Evolutionary conservation across 2,888 invertebrate species (phyloP).

Genomic region (Ophioninae sp.): DNA sequence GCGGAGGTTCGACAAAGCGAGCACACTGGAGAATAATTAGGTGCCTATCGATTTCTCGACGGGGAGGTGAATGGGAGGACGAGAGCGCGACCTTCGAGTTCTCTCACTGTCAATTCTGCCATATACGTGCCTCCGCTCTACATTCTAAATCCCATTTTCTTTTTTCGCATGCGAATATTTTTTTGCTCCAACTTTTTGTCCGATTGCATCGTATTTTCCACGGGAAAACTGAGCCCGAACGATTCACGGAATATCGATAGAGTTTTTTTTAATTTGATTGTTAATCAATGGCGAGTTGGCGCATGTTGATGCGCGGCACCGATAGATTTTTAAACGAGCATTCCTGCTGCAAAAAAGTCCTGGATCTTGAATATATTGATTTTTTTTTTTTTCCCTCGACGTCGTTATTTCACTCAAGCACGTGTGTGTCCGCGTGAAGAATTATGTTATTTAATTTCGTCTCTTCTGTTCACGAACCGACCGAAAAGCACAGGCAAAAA

Average conservation of each 20-base stretch:
- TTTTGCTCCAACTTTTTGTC: background rate
- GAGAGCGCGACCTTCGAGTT: conserved; percentile 8
- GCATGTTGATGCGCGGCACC: conserved; percentile 14
- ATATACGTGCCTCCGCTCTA: conserved; percentile 25
- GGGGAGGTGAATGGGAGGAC: background rate
- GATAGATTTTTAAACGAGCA: conserved; percentile 21
- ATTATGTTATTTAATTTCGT: background rate
- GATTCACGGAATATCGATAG: conserved; percentile 22
- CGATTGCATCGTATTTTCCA: conserved; percentile 15
- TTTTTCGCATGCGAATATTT: conserved; percentile 2
- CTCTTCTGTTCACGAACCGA: too few species aligned
- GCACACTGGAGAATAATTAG: conserved; percentile 60
- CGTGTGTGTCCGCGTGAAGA: background rate
- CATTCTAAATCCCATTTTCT: background rate
- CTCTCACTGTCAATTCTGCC: conserved; percentile 28
- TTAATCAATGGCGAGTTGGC: conserved; percentile 14
- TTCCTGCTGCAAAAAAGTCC: background rate
- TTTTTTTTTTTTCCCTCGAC: background rate
- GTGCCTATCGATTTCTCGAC: conserved; percentile 57
- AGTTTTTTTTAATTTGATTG: conserved; percentile 32
- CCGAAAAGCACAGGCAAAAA: too few species aligned
- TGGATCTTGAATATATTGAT: background rate
- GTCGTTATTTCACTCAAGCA: background rate
- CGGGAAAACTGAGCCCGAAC: background rate
- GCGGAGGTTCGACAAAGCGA: conserved; percentile 23